phyloP scores from a whole-genome alignment of 2,797 vertebrate genomes.

The Aldrovandia affinis region DNA sequence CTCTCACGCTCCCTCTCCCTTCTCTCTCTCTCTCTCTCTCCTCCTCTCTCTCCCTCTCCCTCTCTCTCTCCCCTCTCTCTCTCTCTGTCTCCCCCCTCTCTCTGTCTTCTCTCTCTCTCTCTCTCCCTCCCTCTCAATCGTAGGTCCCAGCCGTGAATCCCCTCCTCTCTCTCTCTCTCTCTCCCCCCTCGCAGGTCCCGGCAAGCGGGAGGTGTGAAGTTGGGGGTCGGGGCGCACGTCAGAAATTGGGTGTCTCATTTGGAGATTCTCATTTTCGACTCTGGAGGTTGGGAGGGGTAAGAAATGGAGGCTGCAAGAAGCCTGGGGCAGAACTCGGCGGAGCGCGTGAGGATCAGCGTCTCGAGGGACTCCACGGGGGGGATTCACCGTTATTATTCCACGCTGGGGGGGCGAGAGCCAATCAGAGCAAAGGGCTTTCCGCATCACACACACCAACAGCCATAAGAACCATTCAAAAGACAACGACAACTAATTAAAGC shows the following conservation, averaged over 20 bases:
- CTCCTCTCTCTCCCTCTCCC: background rate
- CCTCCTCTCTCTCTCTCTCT: background rate
- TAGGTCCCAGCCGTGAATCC: no score
- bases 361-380: background rate
- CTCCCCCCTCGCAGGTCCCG: background rate
- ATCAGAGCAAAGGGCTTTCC: background rate
- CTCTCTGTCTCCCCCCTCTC: no score
- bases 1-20: no score
- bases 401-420: background rate
- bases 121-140: background rate
- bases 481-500: no score
- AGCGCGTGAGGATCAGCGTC: conserved; percentile 5
- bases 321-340: conserved; percentile 17
- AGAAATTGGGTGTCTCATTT: conserved; percentile 25
- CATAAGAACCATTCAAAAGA: background rate
- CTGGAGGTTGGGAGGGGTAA: conserved; percentile 9
- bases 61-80: background rate
- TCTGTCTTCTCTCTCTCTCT: background rate
- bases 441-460: background rate
- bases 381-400: background rate
- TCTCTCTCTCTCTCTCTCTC: no score
- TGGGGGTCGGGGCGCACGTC: conserved; percentile 9
- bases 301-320: conserved; percentile 25
- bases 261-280: conserved; percentile 31
- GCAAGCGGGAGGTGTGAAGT: conserved; percentile 20